Conservation (phyloP, 2,888 invertebrate species). For the Eugnorisma glareosa region DNA sequence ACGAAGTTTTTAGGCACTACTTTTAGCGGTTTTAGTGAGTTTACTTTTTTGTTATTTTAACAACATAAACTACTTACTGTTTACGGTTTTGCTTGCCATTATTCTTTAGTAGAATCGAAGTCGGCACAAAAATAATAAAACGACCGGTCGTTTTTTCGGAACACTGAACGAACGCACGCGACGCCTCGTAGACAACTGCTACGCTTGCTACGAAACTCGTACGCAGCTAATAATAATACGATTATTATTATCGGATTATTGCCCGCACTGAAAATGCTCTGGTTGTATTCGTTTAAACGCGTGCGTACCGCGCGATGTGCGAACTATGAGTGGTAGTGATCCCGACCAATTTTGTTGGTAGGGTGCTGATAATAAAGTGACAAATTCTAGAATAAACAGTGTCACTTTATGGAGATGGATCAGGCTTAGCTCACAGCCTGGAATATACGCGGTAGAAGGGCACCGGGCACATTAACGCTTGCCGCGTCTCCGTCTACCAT, state of each 20-base stretch:
- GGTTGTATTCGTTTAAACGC: slow-evolving; percentile 72
- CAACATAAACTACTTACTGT: slow-evolving; percentile 75
- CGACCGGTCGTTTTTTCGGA: slow-evolving; percentile 46
- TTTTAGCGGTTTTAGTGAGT: background rate
- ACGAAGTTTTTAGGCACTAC: background rate
- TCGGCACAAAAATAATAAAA: slow-evolving; percentile 58
- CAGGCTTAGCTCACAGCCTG: slow-evolving; percentile 63
- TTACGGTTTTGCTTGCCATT: slow-evolving; percentile 78
- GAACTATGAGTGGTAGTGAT: slow-evolving; percentile 78
- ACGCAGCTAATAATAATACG: slow-evolving; percentile 74
- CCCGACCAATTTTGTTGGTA: slow-evolving; percentile 75
- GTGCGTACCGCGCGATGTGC: slow-evolving; percentile 79
- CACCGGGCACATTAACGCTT: slow-evolving; percentile 31
- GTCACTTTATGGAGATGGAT: slow-evolving; percentile 73
- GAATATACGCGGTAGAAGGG: slow-evolving; percentile 54
- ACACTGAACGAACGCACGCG: slow-evolving; percentile 69
- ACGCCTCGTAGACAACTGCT: slow-evolving; percentile 79
- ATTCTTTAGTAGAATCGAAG: slow-evolving; percentile 62
- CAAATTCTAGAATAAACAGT: slow-evolving; percentile 79
- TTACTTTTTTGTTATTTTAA: slow-evolving; percentile 1
- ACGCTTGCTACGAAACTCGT: slow-evolving; percentile 81
- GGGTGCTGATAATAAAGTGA: slow-evolving; percentile 74
- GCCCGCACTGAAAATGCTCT: slow-evolving; percentile 71
- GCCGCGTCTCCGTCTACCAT: slow-evolving; percentile 22
- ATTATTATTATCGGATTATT: slow-evolving; percentile 73